Evolutionary conservation across 2,888 invertebrate genomes (phyloP), one percentile per base, ranked within the genome.

Genomic region (Sarcophaga subvicina): DNA sequence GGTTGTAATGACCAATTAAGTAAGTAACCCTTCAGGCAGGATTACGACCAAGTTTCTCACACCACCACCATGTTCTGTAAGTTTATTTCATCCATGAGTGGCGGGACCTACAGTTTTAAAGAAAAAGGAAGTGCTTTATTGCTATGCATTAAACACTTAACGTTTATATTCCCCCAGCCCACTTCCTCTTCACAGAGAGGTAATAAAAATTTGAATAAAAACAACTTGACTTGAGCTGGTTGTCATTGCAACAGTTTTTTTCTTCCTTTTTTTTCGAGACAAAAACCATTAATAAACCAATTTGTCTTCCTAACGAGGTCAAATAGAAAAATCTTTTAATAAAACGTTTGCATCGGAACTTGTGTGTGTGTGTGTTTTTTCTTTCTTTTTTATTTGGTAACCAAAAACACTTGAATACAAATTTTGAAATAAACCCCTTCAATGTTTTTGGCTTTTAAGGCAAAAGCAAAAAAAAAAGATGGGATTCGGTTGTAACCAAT

Each of bases 381-480:
- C 10, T 10, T 1, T 37, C 1, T 37, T 37, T 8, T 37, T 6
- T 37, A 1, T 37, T 37, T 37, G 8, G 10, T 37, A 37, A 37
- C 8, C 37, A 37, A 10, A n/a, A 17, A 14, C 77, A 27, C 60
- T 70, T 78, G 60, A n/a, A 70, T 49, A 70, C 6, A 71, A n/a
- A 64, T 69, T 71, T 45, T n/a, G 11, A 22, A 37, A 12, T 27
- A 37, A 71, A 79, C 22, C 54, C 10, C n/a, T 59, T 82, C 20
- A 47, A 77, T 62, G 66, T 54, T 17, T 72, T 70, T 60, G 72
- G 59, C 64, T 76, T 63, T 20, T 64, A 14, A 54, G 17, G 54
- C 14, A 37, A 60, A 17, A 27, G 20, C 63, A 14, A 79, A 60
- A 17, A 54, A 54, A 14, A 17, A 54, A 54, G 0, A 49, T 54